Conservation (phyloP, 2,113 vertebrate genomes). For the cattle (Bos taurus) region ARS-UCD2.0 NC_037331.1:3546001-3546500, state of each 20-base stretch:
- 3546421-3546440: background rate
- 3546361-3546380: background rate
- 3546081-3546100: background rate
- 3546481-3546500: background rate
- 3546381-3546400: background rate
- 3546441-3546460: background rate
- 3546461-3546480: background rate
- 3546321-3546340: background rate
- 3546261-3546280: background rate
- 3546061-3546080: background rate
- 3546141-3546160: background rate
- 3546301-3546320: background rate
- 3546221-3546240: background rate
- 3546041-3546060: background rate
- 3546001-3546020: background rate
- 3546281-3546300: background rate
- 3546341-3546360: background rate
- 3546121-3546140: background rate
- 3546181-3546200: background rate
- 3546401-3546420: background rate
- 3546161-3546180: background rate
- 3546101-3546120: background rate
- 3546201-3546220: background rate
- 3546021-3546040: background rate
- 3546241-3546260: background rate